Evolutionary conservation across 1,140 invertebrate species (phyloP).

Genomic region (Drosophila melanica): DNA sequence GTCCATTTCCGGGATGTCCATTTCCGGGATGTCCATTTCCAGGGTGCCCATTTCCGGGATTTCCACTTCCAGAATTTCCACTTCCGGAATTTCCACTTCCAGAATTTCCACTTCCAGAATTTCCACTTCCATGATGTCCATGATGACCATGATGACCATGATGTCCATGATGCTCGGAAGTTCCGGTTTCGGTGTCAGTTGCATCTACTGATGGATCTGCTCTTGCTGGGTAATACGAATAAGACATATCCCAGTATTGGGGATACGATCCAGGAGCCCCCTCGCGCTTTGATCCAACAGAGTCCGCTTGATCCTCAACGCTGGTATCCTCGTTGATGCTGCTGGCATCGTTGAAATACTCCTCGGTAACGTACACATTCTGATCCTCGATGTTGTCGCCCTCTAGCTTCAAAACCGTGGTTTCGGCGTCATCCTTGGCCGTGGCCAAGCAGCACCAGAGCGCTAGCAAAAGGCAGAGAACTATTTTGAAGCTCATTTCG

Average conservation of each 20-base stretch:
- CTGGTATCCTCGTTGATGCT: neutral
- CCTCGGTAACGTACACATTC: slow-evolving; percentile 1
- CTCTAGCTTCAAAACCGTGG: neutral
- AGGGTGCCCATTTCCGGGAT: neutral
- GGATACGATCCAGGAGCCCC: neutral
- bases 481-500: slow-evolving; percentile 17
- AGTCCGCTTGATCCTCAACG: neutral
- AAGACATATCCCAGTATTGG: neutral
- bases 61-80: neutral
- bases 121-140: neutral
- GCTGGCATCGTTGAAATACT: neutral
- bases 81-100: neutral
- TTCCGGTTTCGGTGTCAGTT: neutral
- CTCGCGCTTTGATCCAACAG: neutral
- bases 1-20: slow-evolving; percentile 14
- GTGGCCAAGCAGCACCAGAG: slow-evolving; percentile 8
- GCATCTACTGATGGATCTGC: neutral
- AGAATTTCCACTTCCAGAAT: neutral
- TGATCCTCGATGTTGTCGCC: neutral
- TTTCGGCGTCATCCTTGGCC: slow-evolving; percentile 4
- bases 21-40: neutral
- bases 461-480: slow-evolving; percentile 9
- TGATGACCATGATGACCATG: neutral
- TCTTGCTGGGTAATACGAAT: slow-evolving; percentile 10
- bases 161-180: neutral